These are phyloP conservation scores for Otolemur crassicaudatus DNA, from an alignment of 2,797 vertebrate species.

Conservation along the genomic window DNA sequence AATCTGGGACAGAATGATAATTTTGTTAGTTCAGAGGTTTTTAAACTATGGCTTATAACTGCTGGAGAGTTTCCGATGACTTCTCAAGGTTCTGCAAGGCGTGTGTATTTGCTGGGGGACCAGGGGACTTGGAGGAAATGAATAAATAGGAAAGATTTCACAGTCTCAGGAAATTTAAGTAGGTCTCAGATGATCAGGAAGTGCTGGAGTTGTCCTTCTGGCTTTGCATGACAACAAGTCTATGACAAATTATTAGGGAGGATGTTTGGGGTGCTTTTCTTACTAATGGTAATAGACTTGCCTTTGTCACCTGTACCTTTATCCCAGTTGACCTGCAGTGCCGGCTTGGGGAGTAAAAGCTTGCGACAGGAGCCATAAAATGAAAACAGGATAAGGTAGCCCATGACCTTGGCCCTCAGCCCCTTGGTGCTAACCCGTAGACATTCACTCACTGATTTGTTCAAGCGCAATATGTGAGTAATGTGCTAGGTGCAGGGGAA, in stretches of 20 bases:
- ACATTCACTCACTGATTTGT: not conserved
- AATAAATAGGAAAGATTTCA: conserved; percentile 65
- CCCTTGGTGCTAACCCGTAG: not conserved
- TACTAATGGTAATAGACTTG: not conserved
- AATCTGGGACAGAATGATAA: conserved; percentile 81
- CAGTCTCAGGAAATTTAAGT: conserved; percentile 70
- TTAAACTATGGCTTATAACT: conserved; percentile 70
- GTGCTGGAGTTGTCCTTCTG: conserved; percentile 59
- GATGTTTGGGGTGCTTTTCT: not conserved
- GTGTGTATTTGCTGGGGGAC: conserved; percentile 66
- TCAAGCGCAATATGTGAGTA: not conserved
- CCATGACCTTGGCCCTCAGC: not conserved
- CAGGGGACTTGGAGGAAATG: conserved; percentile 44
- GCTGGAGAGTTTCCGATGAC: conserved; percentile 63
- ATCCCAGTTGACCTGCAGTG: not conserved
- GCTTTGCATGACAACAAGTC: conserved; percentile 29
- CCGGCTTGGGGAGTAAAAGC: not conserved
- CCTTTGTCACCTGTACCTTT: not conserved
- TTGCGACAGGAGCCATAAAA: not conserved
- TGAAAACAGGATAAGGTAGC: too few species aligned
- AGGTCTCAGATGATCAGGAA: conserved; percentile 55
- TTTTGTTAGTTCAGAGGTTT: conserved; percentile 78
- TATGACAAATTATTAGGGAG: not conserved
- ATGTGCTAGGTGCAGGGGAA: not conserved
- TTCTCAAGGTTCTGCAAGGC: conserved; percentile 61